Base-by-base conservation (phyloP, 2,113 vertebrate genomes). In the Alectura lathami region DNA sequence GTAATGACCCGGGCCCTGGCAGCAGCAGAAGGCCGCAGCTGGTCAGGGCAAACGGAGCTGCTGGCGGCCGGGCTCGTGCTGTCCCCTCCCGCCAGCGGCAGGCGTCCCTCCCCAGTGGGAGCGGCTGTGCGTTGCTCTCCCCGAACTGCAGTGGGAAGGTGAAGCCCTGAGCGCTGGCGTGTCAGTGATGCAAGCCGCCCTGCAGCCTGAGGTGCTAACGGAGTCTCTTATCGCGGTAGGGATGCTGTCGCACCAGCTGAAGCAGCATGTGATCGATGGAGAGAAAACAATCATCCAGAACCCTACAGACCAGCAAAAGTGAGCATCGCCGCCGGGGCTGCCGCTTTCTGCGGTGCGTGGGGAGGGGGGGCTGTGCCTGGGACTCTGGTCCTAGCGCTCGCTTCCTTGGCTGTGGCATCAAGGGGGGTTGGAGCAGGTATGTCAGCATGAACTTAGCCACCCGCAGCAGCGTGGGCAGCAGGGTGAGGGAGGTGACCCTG, bases 271-370 rank as follows among this genome's bases (percentile, higher is more conserved):
- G 91, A 99, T 99, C 13, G 99, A 99, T 57, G 99, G 99, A 29
- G 99, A 99, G 97, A 99, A 99, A 97, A 99, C 99, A 5, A 99
- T 99, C 96, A 99, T 99, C 95, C 99, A 99, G 96, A 99, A 99
- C 90, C 99, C 99, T 51, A 98, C 98, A 89, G 99, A 99, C 97
- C 99, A 99, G 98, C 99, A 99, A 91, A 99, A 98, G 99, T 99
- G 94, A 97, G 98, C 43, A 15, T 67, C n/a, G 1, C 60, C 22
- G 38, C 47, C 8, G 23, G 63, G 50, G 27, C 2, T 9, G 59
- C 47, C 27, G 32, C 57, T 47, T 23, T 42, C 50, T 5, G 18
- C 78, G 26, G 42, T 16, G 1, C 10, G 23, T 17, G 29, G 43
- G 63, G 13, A 30, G 42, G 63, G 43, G 34, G 6, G 60, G 15